phyloP scores from a whole-genome alignment of 2,797 vertebrate genomes.

The Lutjanus campechanus region DNA sequence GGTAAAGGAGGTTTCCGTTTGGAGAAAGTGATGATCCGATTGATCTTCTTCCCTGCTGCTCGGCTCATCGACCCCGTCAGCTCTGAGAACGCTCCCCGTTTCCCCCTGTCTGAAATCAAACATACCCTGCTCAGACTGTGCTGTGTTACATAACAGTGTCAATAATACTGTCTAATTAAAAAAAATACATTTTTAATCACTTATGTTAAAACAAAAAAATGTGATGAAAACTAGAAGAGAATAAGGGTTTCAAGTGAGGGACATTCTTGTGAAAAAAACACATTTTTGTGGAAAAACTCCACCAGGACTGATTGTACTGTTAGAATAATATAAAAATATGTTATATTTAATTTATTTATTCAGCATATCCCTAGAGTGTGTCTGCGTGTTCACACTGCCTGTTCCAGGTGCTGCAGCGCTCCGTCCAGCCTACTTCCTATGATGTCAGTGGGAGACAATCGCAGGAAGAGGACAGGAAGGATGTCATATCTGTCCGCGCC shows the following conservation, averaged over 20 bases:
- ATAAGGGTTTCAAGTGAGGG: background rate
- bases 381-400: slow-evolving; percentile 16
- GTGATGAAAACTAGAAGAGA: background rate
- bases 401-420: slow-evolving; percentile 64
- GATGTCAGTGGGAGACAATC: slow-evolving; percentile 84
- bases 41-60: slow-evolving; percentile 96
- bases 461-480: slow-evolving; percentile 86
- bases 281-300: background rate
- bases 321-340: background rate
- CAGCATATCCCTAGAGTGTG: background rate
- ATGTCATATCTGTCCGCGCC: slow-evolving; percentile 81
- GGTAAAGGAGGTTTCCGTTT: slow-evolving; percentile 91
- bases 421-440: slow-evolving; percentile 65
- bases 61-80: slow-evolving; percentile 96
- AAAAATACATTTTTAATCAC: background rate
- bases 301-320: background rate
- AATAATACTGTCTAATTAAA: background rate
- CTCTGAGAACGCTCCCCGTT: slow-evolving; percentile 93
- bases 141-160: background rate
- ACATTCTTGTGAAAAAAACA: background rate
- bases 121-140: slow-evolving; percentile 12
- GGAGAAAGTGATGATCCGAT: slow-evolving; percentile 97
- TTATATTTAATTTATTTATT: slow-evolving; percentile 26
- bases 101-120: slow-evolving; percentile 87
- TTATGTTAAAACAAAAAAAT: background rate